phyloP scores from a whole-genome alignment of 2,888 invertebrate species.

The Trypoxylon attenuatum region DNA sequence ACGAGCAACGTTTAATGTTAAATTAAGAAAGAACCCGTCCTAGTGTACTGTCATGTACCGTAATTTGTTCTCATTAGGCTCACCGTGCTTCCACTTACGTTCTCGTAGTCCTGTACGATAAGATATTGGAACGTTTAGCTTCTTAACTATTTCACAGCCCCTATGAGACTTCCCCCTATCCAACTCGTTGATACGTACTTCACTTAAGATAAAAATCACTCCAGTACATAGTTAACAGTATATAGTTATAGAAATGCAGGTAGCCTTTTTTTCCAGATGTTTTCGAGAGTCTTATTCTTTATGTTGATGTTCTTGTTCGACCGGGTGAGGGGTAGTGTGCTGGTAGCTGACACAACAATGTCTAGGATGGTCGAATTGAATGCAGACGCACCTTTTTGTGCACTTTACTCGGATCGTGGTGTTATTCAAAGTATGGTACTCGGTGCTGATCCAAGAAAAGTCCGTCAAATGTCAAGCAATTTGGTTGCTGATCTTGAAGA shows the following conservation, averaged over 20 bases:
- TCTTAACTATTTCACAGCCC: no score
- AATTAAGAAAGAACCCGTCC: conserved; percentile 35
- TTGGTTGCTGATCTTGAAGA: conserved; percentile 78
- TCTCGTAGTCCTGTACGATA: no score
- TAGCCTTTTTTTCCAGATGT: conserved; percentile 60
- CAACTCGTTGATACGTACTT: no score
- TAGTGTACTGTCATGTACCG: conserved; percentile 23
- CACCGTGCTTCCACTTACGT: no score
- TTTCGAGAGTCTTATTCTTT: conserved; percentile 30
- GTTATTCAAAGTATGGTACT: conserved; percentile 79
- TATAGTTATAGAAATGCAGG: no score
- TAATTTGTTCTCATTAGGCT: conserved; percentile 21
- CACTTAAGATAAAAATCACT: no score
- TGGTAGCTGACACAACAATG: conserved; percentile 80
- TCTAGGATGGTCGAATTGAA: conserved; percentile 80
- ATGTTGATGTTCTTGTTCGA: conserved; percentile 39
- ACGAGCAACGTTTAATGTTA: conserved; percentile 32
- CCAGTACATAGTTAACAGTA: no score
- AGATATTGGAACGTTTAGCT: no score
- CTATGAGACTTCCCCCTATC: no score
- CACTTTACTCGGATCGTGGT: conserved; percentile 79
- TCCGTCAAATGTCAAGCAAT: conserved; percentile 79
- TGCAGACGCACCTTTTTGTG: conserved; percentile 78
- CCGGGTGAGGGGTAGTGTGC: conserved; percentile 71
- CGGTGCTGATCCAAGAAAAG: conserved; percentile 77